These are phyloP conservation scores for Heliconius congener DNA, from an alignment of 1,140 invertebrate genomes.

Conservation along the genomic window DNA sequence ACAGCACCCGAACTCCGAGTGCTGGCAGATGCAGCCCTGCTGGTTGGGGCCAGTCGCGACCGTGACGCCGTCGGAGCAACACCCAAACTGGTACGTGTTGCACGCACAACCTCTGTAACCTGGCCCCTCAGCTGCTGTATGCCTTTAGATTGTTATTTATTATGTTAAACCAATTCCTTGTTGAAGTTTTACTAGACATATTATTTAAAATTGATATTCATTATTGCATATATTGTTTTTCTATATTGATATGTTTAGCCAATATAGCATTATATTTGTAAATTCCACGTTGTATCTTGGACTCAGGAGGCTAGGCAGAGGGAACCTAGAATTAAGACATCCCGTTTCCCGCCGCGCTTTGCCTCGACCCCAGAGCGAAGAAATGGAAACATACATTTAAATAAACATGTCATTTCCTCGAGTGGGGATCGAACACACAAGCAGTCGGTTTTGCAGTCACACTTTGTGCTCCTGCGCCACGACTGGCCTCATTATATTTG, in stretches of 20 bases:
- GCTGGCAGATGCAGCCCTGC: conserved; percentile 91
- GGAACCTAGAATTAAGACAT: too few species aligned
- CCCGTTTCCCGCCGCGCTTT: too few species aligned
- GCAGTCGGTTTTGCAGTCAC: too few species aligned
- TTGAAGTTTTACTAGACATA: neutral
- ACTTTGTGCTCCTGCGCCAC: too few species aligned
- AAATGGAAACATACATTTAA: too few species aligned
- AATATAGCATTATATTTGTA: too few species aligned
- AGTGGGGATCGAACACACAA: neutral
- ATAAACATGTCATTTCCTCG: too few species aligned
- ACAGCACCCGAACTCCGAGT: conserved; percentile 92
- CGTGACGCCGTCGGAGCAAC: conserved; percentile 94
- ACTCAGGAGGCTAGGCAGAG: too few species aligned
- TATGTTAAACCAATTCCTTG: neutral
- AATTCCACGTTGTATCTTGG: too few species aligned
- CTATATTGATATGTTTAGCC: neutral
- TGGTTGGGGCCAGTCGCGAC: conserved; percentile 88
- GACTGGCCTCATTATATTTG: neutral
- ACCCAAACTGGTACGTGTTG: conserved; percentile 94
- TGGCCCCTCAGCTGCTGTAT: conserved; percentile 86
- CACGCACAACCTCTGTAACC: conserved; percentile 92
- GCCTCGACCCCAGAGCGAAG: too few species aligned
- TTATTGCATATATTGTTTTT: neutral
- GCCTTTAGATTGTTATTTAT: conserved; percentile 52
- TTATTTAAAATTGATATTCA: neutral